Conservation (phyloP, 2,888 invertebrate species). For the Dolichomitus sp. region DNA sequence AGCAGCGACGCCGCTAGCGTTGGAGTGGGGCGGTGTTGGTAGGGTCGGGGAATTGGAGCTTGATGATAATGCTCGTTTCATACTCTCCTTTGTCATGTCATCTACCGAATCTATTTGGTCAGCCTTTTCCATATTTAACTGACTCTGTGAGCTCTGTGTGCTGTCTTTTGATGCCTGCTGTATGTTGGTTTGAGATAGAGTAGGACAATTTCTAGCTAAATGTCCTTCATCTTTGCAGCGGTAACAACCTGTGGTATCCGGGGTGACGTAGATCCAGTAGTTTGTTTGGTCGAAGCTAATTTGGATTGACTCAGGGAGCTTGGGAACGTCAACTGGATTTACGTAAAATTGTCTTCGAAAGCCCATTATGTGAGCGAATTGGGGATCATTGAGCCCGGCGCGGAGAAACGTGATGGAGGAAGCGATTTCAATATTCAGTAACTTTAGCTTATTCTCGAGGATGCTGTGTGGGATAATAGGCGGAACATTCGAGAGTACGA, state of each 20-base stretch:
- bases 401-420: conserved; percentile 39
- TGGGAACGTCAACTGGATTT: conserved; percentile 29
- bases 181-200: background rate
- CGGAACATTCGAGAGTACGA: conserved; percentile 43
- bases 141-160: background rate
- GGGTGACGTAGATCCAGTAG: conserved; percentile 19
- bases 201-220: conserved; percentile 37
- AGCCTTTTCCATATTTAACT: background rate
- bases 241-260: conserved; percentile 35
- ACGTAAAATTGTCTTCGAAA: conserved; percentile 51
- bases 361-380: conserved; percentile 39
- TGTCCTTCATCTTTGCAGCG: conserved; percentile 41
- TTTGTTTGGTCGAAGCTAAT: conserved; percentile 19
- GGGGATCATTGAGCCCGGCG: conserved; percentile 5
- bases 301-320: conserved; percentile 31
- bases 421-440: conserved; percentile 22
- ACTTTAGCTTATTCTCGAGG: conserved; percentile 23
- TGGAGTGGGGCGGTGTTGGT: background rate
- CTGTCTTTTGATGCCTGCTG: background rate
- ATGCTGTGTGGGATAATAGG: conserved; percentile 37
- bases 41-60: conserved; percentile 1
- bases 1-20: background rate
- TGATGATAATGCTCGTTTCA: conserved; percentile 22
- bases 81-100: background rate
- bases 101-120: background rate